These are phyloP conservation scores for Alca torda DNA, from an alignment of 2,797 vertebrate genomes.

Conservation along the genomic window DNA sequence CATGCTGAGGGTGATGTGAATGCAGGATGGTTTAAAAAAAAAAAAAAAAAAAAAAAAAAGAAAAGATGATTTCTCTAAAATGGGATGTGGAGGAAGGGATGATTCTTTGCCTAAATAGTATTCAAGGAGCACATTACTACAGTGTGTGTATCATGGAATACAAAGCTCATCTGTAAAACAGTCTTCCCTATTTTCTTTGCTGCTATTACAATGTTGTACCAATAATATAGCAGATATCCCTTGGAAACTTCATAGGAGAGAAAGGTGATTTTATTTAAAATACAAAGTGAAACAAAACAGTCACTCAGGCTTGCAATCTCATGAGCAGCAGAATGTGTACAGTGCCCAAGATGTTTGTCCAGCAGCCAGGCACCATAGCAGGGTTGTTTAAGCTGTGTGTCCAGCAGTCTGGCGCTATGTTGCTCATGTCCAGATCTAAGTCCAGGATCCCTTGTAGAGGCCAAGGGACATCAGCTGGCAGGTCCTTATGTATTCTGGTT, in stretches of 20 bases:
- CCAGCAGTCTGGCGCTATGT: background rate
- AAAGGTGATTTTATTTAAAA: background rate
- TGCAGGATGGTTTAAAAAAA: background rate
- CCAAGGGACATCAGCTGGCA: background rate
- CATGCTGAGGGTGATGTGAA: background rate
- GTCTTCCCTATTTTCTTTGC: background rate
- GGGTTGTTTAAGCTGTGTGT: background rate
- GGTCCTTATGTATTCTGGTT: background rate
- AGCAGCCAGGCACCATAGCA: background rate
- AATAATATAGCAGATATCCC: fast-evolving
- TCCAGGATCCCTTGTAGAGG: background rate
- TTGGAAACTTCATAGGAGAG: background rate
- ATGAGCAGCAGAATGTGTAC: background rate
- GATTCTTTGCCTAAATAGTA: background rate
- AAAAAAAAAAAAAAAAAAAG: background rate
- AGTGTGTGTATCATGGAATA: background rate
- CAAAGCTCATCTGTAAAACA: background rate
- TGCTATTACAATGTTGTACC: background rate
- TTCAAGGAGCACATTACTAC: background rate
- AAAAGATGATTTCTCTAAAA: background rate
- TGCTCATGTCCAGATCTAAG: background rate
- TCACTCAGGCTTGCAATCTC: background rate
- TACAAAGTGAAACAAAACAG: background rate
- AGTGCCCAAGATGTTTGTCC: background rate
- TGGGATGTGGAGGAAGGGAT: background rate